Conservation (phyloP, 2,888 invertebrate species). For the Agonopterix arenella region DNA sequence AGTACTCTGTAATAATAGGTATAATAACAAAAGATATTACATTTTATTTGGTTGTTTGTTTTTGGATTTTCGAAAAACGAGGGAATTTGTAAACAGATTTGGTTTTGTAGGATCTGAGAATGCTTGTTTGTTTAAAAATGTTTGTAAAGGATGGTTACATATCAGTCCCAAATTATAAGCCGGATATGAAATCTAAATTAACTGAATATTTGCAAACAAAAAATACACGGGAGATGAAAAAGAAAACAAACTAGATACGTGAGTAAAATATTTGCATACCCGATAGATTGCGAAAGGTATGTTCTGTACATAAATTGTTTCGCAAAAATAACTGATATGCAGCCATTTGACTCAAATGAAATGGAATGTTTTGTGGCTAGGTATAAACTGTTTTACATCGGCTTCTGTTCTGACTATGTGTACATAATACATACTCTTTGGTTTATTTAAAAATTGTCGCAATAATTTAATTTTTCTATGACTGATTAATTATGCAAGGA, state of each 20-base stretch:
- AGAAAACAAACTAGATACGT: too few relatives aligned
- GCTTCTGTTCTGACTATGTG: slow-evolving; percentile 14
- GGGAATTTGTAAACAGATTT: slow-evolving; percentile 4
- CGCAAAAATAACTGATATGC: neutral
- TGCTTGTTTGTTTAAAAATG: slow-evolving; percentile 10
- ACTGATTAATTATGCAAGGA: neutral
- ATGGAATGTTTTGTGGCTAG: slow-evolving; percentile 3
- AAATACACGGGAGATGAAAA: too few relatives aligned
- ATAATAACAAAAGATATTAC: neutral
- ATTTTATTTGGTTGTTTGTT: neutral
- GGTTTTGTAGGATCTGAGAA: slow-evolving; percentile 4
- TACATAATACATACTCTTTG: slow-evolving; percentile 13
- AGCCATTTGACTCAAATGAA: neutral
- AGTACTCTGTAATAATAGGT: neutral
- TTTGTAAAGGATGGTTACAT: slow-evolving; percentile 11
- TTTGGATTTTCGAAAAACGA: too few relatives aligned
- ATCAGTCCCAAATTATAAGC: neutral
- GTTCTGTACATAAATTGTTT: too few relatives aligned
- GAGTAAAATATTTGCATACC: too few relatives aligned
- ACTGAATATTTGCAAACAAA: too few relatives aligned
- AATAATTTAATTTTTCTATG: slow-evolving; percentile 12
- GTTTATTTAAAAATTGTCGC: slow-evolving; percentile 13
- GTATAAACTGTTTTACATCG: slow-evolving; percentile 1
- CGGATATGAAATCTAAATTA: too few relatives aligned
- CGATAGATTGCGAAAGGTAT: too few relatives aligned